phyloP scores from a whole-genome alignment of 2,113 vertebrate genomes.

The Aspidoscelis tigris region DNA sequence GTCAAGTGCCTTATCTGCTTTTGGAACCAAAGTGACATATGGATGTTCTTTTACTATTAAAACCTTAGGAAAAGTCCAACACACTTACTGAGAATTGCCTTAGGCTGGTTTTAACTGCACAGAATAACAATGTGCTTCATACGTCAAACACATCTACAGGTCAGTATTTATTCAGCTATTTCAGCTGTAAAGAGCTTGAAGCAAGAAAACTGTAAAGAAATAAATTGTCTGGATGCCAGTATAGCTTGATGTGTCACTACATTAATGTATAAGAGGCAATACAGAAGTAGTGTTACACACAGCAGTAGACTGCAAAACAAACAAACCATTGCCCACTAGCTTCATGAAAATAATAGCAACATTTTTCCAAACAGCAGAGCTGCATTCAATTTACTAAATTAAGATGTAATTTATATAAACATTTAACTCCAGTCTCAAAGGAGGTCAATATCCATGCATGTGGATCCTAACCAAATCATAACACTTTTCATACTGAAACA shows the following conservation, averaged over 20 bases:
- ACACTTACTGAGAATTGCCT: constrained; percentile 43
- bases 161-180: constrained; percentile 35
- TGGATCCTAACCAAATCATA: background rate
- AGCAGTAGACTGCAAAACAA: constrained; percentile 14
- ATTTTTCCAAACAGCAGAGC: constrained; percentile 27
- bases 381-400: background rate
- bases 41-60: constrained; percentile 62
- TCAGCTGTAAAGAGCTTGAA: constrained; percentile 29
- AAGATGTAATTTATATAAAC: background rate
- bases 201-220: constrained; percentile 37
- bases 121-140: constrained; percentile 54
- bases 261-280: constrained; percentile 32
- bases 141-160: constrained; percentile 35
- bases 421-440: background rate
- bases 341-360: constrained; percentile 34
- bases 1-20: constrained; percentile 69
- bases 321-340: background rate
- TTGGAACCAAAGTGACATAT: constrained; percentile 66
- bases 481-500: no score
- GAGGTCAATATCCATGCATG: background rate
- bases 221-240: constrained; percentile 25
- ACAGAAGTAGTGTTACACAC: constrained; percentile 11
- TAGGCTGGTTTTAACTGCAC: constrained; percentile 60
- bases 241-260: constrained; percentile 30
- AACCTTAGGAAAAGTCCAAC: constrained; percentile 67